Conservation (phyloP, 2,797 vertebrate genomes). For the Manis pentadactyla region DNA sequence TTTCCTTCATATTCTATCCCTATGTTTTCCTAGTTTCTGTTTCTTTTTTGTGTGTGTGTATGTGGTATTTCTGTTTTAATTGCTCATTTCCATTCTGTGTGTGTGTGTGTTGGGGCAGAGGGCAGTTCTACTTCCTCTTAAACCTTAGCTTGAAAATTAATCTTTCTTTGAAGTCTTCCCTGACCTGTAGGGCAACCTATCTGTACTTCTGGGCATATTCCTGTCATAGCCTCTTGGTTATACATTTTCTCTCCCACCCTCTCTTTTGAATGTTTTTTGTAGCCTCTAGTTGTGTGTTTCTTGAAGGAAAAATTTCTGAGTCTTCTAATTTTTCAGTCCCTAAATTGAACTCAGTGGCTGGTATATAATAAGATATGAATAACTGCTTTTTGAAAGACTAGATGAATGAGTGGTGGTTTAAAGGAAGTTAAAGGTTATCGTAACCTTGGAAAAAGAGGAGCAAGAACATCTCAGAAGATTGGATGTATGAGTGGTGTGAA, state of each 20-base stretch:
- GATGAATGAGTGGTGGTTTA: background rate
- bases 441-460: background rate
- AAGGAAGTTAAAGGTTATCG: background rate
- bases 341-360: background rate
- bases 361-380: background rate
- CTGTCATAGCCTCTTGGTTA: background rate
- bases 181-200: background rate
- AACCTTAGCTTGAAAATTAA: constrained; percentile 19
- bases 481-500: background rate
- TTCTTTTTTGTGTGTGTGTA: background rate
- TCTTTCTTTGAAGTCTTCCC: background rate
- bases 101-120: no score
- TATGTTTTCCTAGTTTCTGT: background rate
- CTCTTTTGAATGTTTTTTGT: background rate
- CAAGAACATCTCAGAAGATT: background rate
- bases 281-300: background rate
- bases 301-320: background rate
- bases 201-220: background rate
- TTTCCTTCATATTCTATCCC: background rate
- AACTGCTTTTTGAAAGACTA: background rate
- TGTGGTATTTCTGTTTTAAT: background rate
- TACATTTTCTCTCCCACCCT: background rate
- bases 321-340: background rate
- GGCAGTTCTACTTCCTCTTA: background rate
- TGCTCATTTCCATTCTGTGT: background rate